These are phyloP conservation scores for Melanotaenia parkinsoni DNA, from an alignment of 2,797 vertebrate genomes.

Conservation along the genomic window DNA sequence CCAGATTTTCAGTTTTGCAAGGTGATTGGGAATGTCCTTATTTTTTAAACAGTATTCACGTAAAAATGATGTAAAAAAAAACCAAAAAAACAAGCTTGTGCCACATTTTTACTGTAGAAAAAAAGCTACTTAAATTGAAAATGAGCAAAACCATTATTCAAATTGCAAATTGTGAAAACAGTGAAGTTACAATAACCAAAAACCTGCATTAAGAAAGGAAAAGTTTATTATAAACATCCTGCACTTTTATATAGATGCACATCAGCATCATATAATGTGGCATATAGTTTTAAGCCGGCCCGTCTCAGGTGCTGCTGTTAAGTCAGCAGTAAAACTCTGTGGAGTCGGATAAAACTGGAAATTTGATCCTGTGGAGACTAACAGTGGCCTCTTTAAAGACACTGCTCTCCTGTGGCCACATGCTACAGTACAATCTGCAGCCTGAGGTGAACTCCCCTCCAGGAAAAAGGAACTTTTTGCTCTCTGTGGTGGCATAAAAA, in stretches of 20 bases:
- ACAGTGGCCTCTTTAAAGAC: slow-evolving; percentile 36
- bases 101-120: neutral
- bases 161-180: neutral
- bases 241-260: neutral
- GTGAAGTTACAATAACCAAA: too few species aligned
- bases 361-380: neutral
- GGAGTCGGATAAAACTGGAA: slow-evolving; percentile 10
- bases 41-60: neutral
- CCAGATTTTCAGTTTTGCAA: too few species aligned
- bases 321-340: slow-evolving; percentile 2
- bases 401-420: slow-evolving; percentile 66
- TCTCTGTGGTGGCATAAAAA: neutral
- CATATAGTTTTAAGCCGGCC: neutral
- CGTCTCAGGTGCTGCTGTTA: neutral
- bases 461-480: neutral
- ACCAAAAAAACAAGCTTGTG: neutral
- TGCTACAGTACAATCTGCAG: slow-evolving; percentile 7
- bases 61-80: neutral
- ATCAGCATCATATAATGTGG: neutral
- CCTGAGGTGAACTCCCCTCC: neutral
- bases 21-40: too few species aligned
- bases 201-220: neutral
- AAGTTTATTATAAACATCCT: neutral
- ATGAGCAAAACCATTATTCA: neutral
- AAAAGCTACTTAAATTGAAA: too few species aligned